Conservation (phyloP, 2,113 vertebrate species). For the Centropristis striata region DNA sequence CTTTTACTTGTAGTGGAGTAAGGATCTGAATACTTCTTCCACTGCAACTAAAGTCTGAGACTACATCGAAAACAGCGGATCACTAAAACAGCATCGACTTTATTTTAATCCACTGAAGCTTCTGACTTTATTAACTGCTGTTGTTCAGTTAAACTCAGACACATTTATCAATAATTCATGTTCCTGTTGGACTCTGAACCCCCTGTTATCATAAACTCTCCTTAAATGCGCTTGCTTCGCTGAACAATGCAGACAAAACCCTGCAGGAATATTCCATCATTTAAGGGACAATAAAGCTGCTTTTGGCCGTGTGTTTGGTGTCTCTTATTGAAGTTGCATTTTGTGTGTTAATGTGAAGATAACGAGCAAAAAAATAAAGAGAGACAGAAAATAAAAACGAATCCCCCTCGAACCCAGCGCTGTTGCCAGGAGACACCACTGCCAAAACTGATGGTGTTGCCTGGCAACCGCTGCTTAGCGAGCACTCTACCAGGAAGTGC, state of each 20-base stretch:
- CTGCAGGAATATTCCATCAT: background rate
- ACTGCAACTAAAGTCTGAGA: no score
- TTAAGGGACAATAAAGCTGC: background rate
- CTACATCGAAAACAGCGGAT: no score
- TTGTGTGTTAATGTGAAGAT: constrained; percentile 29
- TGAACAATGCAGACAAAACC: background rate
- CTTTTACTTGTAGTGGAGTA: no score
- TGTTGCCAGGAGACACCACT: constrained; percentile 56
- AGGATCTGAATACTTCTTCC: no score
- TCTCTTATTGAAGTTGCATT: background rate
- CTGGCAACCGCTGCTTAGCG: constrained; percentile 57
- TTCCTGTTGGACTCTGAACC: no score
- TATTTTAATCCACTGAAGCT: no score
- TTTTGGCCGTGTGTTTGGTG: background rate
- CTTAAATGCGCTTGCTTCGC: background rate
- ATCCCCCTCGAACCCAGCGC: constrained; percentile 49
- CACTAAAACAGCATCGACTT: no score
- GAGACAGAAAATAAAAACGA: no score
- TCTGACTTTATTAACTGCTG: no score
- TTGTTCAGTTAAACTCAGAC: no score
- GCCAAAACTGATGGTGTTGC: constrained; percentile 67
- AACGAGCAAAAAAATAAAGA: constrained; percentile 16
- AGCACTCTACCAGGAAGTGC: constrained; percentile 49
- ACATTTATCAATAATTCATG: no score
- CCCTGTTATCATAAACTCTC: background rate